A percentile compares a stretch with the other conserved stretches of the same genome.
These are phyloP conservation scores for Oreochromis mossambicus DNA, from an alignment of 2,797 vertebrate species.

Conservation along the genomic window DNA sequence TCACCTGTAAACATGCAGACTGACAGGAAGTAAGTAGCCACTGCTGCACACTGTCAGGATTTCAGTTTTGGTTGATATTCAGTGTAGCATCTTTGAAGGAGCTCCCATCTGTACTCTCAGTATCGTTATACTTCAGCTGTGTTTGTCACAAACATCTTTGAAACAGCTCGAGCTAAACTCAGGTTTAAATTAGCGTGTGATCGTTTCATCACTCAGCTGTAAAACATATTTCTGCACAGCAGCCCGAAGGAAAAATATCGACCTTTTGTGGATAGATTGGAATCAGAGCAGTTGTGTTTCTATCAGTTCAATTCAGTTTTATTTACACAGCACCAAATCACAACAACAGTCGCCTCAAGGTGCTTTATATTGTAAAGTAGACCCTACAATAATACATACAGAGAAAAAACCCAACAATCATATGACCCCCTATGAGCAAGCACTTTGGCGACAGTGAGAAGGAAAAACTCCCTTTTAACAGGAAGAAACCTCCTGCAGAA, in stretches of 20 bases:
- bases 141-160: neutral
- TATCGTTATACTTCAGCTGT: neutral
- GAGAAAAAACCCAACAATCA: neutral
- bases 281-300: no score
- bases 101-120: neutral
- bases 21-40: conserved; percentile 63
- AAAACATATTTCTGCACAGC: neutral
- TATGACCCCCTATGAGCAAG: neutral
- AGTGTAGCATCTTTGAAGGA: neutral
- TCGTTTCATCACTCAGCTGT: no score
- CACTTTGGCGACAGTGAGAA: neutral
- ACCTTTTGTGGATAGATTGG: no score
- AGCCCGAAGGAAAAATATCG: no score
- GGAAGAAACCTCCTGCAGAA: neutral
- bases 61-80: neutral
- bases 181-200: neutral
- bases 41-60: neutral
- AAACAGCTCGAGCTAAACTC: neutral
- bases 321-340: no score
- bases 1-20: conserved; percentile 28
- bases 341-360: neutral
- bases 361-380: neutral
- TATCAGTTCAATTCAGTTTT: no score
- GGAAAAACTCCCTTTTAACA: neutral
- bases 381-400: neutral